Conservation (phyloP, 1,140 invertebrate species). For the Cydia amplana region DNA sequence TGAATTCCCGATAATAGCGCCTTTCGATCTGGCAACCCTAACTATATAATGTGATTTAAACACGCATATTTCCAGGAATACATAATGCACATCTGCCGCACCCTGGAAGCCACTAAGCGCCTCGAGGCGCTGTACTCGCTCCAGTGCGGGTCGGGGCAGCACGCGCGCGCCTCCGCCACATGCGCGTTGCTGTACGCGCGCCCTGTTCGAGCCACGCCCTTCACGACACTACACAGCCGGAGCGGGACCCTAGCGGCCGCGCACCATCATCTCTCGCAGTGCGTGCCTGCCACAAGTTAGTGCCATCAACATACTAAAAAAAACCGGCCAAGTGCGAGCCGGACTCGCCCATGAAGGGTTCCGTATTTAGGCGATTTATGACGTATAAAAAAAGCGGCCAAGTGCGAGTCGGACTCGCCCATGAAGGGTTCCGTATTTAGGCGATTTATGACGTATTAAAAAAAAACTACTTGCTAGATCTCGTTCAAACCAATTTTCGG, state of each 20-base stretch:
- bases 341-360: no score
- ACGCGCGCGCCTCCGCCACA: slow-evolving; percentile 86
- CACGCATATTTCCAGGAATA: slow-evolving; percentile 74
- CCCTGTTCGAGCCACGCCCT: slow-evolving; percentile 74
- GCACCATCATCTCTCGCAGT: slow-evolving; percentile 82
- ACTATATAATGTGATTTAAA: no score
- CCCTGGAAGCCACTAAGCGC: slow-evolving; percentile 82
- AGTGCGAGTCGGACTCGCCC: no score
- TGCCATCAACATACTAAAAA: slow-evolving; percentile 1
- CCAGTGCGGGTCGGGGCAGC: slow-evolving; percentile 84
- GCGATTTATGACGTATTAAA: no score
- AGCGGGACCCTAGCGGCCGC: slow-evolving; percentile 81
- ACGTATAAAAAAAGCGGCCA: no score
- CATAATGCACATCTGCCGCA: slow-evolving; percentile 83
- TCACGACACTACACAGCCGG: slow-evolving; percentile 79
- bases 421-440: no score
- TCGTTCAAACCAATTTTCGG: no score
- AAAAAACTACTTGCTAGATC: no score
- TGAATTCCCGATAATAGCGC: no score
- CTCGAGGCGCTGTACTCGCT: slow-evolving; percentile 85
- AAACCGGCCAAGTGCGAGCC: no score
- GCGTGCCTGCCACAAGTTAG: slow-evolving; percentile 59
- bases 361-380: no score
- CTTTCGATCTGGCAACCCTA: no score
- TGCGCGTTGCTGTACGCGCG: slow-evolving; percentile 85